Evolutionary conservation across 2,888 invertebrate species (phyloP).

Genomic region (Poecilus cupreus): DNA sequence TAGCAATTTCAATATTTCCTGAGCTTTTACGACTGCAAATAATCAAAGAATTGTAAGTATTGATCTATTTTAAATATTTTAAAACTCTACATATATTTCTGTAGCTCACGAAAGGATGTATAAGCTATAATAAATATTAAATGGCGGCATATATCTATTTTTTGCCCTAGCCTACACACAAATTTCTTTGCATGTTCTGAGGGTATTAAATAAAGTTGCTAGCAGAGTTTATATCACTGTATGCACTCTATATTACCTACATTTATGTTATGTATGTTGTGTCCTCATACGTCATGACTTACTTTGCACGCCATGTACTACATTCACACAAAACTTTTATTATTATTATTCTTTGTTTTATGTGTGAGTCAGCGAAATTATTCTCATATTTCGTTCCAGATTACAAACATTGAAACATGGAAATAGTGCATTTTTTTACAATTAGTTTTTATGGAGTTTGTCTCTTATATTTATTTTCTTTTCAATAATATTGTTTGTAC

Average conservation of each 20-base stretch:
- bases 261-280: slow-evolving; percentile 33
- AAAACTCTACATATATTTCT: not conserved
- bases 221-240: slow-evolving; percentile 35
- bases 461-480: too few relatives aligned
- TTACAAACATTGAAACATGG: slow-evolving; percentile 1
- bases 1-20: not conserved
- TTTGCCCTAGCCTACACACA: not conserved
- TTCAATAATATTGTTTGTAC: too few relatives aligned
- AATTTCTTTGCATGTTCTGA: slow-evolving; percentile 34
- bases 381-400: slow-evolving; percentile 9
- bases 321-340: slow-evolving; percentile 35
- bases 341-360: slow-evolving; percentile 28
- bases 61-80: slow-evolving; percentile 17
- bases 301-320: slow-evolving; percentile 36
- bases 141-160: not conserved
- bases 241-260: slow-evolving; percentile 33
- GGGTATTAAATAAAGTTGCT: slow-evolving; percentile 30
- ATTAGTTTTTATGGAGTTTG: too few relatives aligned
- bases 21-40: slow-evolving; percentile 1
- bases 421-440: too few relatives aligned
- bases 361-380: not conserved
- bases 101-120: not conserved
- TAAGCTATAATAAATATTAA: slow-evolving; percentile 15
- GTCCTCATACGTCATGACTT: slow-evolving; percentile 32
- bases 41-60: not conserved